Evolutionary conservation across 92 coral and sea anemone genomes (phyloP).

Genomic region (Epizoanthus scotinus): DNA sequence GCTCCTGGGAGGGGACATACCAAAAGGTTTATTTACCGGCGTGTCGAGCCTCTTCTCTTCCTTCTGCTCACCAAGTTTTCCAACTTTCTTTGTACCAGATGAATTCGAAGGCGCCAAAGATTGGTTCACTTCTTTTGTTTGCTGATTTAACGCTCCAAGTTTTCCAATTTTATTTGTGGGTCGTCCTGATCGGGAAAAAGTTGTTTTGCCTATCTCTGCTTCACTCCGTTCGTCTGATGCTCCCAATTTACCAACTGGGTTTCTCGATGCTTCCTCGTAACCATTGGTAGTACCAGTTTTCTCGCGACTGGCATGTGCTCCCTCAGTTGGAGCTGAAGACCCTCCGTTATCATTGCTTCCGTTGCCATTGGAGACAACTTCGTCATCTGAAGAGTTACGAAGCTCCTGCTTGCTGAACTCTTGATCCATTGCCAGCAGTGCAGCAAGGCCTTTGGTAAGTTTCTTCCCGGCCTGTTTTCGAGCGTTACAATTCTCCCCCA

Average conservation of each 20-base stretch:
- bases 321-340: background rate
- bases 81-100: background rate
- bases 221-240: background rate
- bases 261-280: background rate
- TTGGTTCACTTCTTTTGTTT: background rate
- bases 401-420: constrained; percentile 44
- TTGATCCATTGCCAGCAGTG: constrained; percentile 55
- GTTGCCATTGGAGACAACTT: background rate
- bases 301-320: background rate
- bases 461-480: constrained; percentile 18
- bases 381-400: constrained; percentile 14
- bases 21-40: constrained; percentile 23
- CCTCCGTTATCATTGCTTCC: background rate
- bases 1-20: constrained; percentile 40
- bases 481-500: constrained; percentile 21
- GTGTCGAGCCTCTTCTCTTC: constrained; percentile 8
- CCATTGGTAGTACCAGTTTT: no score
- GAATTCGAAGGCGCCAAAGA: background rate
- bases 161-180: constrained; percentile 35
- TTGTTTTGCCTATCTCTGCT: background rate
- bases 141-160: constrained; percentile 18
- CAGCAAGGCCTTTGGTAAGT: constrained; percentile 60
- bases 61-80: constrained; percentile 21
- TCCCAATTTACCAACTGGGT: background rate
- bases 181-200: constrained; percentile 21